phyloP scores from a whole-genome alignment of 2,113 vertebrate genomes.

The Pelecanus crispus region DNA sequence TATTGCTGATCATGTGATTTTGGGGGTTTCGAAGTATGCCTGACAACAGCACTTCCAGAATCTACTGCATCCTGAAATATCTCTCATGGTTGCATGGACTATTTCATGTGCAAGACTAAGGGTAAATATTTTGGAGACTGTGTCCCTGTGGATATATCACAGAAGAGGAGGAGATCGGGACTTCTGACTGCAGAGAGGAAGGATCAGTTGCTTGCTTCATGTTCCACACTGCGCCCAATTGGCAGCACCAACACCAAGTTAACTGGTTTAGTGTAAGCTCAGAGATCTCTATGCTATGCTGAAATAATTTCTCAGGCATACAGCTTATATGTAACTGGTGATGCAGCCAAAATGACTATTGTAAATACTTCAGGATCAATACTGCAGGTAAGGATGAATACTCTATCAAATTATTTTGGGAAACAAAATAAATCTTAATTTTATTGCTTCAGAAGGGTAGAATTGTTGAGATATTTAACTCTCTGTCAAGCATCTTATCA shows the following conservation, averaged over 20 bases:
- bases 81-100: background rate
- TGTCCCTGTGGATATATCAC: background rate
- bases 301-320: background rate
- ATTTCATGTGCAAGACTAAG: background rate
- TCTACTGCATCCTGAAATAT: background rate
- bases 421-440: background rate
- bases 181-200: background rate
- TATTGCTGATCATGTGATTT: background rate
- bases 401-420: background rate
- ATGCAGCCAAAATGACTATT: background rate
- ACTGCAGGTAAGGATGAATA: background rate
- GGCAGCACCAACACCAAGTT: background rate
- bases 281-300: background rate
- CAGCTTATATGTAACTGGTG: fast-evolving
- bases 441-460: background rate
- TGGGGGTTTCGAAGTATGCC: background rate
- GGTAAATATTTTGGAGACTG: background rate
- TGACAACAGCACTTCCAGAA: background rate
- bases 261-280: background rate
- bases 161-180: background rate
- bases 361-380: background rate
- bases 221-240: fast-evolving
- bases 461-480: background rate
- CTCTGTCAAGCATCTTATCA: background rate
- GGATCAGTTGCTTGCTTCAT: background rate